A percentile compares a stretch with the other conserved stretches of the same genome.
These are phyloP conservation scores for Anguilla pacifica DNA, from an alignment of 2,797 vertebrate species.

Conservation along the genomic window DNA sequence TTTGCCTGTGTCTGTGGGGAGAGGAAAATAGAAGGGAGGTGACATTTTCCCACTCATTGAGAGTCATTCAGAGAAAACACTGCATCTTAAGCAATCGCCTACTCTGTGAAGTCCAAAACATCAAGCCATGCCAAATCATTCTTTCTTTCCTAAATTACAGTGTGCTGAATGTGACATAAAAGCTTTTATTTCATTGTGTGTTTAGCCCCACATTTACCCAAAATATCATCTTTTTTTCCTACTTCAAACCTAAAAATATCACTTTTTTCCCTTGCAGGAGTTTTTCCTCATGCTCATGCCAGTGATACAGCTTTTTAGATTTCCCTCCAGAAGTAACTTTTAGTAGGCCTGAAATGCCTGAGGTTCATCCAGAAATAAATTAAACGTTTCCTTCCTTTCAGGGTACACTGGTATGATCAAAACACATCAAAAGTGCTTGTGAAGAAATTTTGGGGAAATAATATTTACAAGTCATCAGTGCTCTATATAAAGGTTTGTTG, in stretches of 20 bases:
- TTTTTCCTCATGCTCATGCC: neutral
- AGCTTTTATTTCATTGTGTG: too few species aligned
- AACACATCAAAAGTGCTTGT: neutral
- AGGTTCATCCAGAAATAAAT: neutral
- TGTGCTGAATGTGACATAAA: too few species aligned
- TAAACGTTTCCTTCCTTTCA: neutral
- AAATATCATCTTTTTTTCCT: too few species aligned
- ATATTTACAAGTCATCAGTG: neutral
- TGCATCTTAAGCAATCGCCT: neutral
- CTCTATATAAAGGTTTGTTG: neutral
- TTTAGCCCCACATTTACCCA: too few species aligned
- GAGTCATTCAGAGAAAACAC: neutral
- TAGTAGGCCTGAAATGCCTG: neutral
- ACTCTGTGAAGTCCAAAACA: neutral
- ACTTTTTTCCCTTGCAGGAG: neutral
- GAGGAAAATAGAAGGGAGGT: neutral
- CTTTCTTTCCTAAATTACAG: neutral
- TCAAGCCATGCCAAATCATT: neutral
- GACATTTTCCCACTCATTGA: neutral
- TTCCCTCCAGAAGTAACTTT: neutral
- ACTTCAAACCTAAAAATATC: too few species aligned
- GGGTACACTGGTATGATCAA: neutral
- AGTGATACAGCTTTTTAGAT: neutral
- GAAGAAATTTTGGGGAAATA: neutral
- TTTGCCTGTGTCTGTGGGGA: neutral